Evolutionary conservation across 2,113 vertebrate species (phyloP), one percentile per base, ranked within the genome.

Genomic region (Hippopotamus amphibius): DNA sequence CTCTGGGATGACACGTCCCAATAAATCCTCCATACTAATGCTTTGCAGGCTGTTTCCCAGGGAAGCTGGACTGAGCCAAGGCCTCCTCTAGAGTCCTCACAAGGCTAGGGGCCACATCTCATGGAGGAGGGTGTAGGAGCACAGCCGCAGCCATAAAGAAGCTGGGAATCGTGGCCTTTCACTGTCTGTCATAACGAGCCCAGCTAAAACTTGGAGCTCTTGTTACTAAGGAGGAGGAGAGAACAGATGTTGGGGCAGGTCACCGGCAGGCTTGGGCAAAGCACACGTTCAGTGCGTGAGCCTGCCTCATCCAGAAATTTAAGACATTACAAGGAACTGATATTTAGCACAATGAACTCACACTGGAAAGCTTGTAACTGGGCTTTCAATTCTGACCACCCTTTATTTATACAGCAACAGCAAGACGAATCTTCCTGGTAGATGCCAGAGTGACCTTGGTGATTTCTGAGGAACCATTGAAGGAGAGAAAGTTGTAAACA

Each of bases 311-410:
- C 63, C 15, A 33, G 33, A 61, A 19, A 3, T 5, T 26, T 15
- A 37, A 88, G 26, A 28, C 65, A 46, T 10, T n/a, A 17, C 15
- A 7, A 53, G 53, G 8, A 24, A 9, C 4, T 22, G 24, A 8
- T 0, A 14, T 12, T 16, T 8, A 13, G 48, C 22, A 48, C 6
- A 4, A 5, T 2, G 13, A 59, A 24, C 37, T 63, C 17, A 22
- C 1, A 0, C 16, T 2, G 0, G 4, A 1, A n/a, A 17, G 22
- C 48, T 8, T 1, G 16, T 4, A 26, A 3, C n/a, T 5, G 1
- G 12, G 22, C 63, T 59, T 61, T 16, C 8, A 12, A 5, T 81
- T 4, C 50, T 50, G 24, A 74, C 3, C 28, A 0, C 7, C 13
- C 41, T 63, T 63, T 12, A 26, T 13, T 63, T 22, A 21, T 37